Percentiles rank a stretch among this genome's conserved stretches.
Evolutionary conservation across 2,113 vertebrate genomes (phyloP).

Genomic region (Thunnus maccoyii): DNA sequence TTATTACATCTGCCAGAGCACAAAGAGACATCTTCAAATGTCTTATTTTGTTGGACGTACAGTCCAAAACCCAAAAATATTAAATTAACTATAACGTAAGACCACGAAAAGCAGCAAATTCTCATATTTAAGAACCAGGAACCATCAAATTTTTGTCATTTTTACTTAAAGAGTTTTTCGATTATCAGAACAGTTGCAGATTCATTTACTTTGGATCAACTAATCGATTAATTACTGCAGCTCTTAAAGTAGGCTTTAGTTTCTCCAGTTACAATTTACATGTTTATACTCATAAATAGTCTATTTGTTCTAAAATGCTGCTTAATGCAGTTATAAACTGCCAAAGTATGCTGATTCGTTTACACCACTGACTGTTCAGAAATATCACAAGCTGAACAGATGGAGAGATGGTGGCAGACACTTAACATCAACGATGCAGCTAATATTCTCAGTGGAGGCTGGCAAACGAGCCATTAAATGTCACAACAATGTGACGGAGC

Average conservation of each 20-base stretch:
- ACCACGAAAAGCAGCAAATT: no score
- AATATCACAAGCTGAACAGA: constrained; percentile 12
- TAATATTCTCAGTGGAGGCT: constrained; percentile 20
- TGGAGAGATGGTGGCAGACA: constrained; percentile 13
- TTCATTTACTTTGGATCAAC: no score
- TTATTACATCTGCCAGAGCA: no score
- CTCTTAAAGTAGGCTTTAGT: not conserved
- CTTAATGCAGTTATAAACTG: not conserved
- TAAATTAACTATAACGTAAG: no score
- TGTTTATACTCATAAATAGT: not conserved
- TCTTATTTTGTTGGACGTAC: no score
- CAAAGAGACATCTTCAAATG: no score
- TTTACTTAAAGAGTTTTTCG: no score
- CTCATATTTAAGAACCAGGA: no score
- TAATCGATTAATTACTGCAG: no score
- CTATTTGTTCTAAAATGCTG: not conserved
- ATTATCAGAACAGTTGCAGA: no score
- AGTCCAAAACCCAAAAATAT: no score
- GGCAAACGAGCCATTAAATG: constrained; percentile 37
- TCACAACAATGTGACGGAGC: constrained; percentile 31
- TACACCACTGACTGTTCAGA: not conserved
- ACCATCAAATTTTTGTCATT: no score
- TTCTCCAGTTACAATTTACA: not conserved
- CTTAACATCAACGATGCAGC: constrained; percentile 17
- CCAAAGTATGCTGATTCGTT: not conserved